Percentiles rank a stretch among this genome's conserved stretches.
Conservation (phyloP, 2,888 invertebrate genomes). For the Lomographa bimaculata region DNA sequence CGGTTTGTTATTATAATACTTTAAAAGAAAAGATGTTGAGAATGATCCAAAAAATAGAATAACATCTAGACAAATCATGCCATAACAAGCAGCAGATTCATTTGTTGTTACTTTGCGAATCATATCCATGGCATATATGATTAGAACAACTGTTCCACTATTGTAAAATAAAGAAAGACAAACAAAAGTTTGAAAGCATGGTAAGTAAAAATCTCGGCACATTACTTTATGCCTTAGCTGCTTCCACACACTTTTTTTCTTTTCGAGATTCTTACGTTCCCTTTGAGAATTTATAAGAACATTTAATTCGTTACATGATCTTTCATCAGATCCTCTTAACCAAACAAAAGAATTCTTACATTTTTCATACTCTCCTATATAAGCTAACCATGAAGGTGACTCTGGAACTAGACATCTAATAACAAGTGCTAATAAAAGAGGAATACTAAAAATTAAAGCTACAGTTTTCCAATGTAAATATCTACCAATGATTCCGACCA, state of each 20-base stretch:
- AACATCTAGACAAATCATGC: conserved; percentile 9
- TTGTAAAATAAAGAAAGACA: conserved; percentile 13
- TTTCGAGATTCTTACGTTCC: not conserved
- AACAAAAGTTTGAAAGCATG: conserved; percentile 15
- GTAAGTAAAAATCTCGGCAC: conserved; percentile 16
- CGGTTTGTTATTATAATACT: conserved; percentile 14
- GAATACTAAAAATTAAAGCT: conserved; percentile 21
- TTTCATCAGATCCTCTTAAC: conserved; percentile 24
- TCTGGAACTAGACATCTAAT: conserved; percentile 25
- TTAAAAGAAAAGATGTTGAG: conserved; percentile 6
- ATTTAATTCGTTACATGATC: conserved; percentile 22
- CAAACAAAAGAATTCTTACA: conserved; percentile 23
- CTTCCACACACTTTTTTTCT: not conserved
- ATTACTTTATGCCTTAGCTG: conserved; percentile 2
- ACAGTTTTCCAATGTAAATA: conserved; percentile 32
- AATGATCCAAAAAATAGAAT: conserved; percentile 7
- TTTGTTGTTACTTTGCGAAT: conserved; percentile 9
- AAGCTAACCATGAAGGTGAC: conserved; percentile 32
- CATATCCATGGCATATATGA: conserved; percentile 16
- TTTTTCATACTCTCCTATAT: conserved; percentile 22
- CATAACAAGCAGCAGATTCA: conserved; percentile 11
- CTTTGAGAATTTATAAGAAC: conserved; percentile 14
- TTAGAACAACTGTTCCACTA: conserved; percentile 17
- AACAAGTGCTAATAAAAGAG: conserved; percentile 16
- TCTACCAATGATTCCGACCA: conserved; percentile 17